Evolutionary conservation across 2,113 vertebrate genomes (phyloP).

Genomic region (Coreoperca whiteheadi): DNA sequence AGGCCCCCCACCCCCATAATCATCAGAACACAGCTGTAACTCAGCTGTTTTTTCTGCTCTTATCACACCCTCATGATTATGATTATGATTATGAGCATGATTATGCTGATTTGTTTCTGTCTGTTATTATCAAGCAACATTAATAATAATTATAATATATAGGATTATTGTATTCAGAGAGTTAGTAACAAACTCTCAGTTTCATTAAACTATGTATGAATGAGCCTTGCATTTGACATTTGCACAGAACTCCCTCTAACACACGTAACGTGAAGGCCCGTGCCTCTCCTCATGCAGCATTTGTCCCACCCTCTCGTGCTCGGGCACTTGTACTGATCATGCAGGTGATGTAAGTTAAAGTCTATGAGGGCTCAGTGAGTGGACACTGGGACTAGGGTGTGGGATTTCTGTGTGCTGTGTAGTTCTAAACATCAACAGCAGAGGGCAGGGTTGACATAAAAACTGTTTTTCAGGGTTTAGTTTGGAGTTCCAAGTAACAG

Average conservation of each 20-base stretch:
- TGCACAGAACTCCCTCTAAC: neutral
- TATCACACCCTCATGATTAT: neutral
- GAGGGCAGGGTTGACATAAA: conserved; percentile 34
- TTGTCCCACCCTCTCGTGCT: neutral
- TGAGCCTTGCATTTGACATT: neutral
- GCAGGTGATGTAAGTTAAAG: neutral
- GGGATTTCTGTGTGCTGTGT: conserved; percentile 9
- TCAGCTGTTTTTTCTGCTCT: conserved; percentile 1
- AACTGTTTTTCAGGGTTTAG: neutral
- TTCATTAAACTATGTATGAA: neutral
- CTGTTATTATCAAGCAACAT: neutral
- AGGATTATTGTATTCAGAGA: neutral
- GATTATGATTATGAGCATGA: no score
- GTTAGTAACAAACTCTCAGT: neutral
- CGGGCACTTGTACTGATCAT: neutral
- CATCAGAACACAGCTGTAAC: neutral
- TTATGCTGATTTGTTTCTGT: neutral
- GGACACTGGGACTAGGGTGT: fast-evolving
- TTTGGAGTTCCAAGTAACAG: neutral
- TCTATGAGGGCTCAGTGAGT: neutral
- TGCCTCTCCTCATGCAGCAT: neutral
- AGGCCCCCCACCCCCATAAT: conserved; percentile 2
- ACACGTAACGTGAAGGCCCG: no score
- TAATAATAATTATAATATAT: neutral
- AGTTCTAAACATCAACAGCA: conserved; percentile 41